Conservation (phyloP, 2,888 invertebrate genomes). For the Steromphala cineraria region DNA sequence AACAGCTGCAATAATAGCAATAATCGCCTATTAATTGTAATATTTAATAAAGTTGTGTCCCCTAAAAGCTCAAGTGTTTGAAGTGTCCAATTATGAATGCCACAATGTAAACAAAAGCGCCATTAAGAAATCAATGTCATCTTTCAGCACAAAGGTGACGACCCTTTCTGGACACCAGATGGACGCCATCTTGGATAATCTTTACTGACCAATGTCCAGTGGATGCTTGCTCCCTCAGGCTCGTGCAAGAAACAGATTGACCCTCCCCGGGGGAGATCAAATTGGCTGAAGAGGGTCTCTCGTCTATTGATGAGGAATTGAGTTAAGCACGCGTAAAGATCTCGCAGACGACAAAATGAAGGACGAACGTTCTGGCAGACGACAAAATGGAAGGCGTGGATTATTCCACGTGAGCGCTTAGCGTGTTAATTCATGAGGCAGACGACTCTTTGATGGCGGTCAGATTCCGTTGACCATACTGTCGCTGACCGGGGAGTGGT, state of each 20-base stretch:
- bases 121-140: not conserved
- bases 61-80: not conserved
- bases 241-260: not conserved
- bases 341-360: not conserved
- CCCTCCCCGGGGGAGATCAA: not conserved
- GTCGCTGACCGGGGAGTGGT: not conserved
- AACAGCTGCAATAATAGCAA: no score
- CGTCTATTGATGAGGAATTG: constrained; percentile 15
- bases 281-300: constrained; percentile 13
- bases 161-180: constrained; percentile 6
- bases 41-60: no score
- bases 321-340: constrained; percentile 10
- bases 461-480: constrained; percentile 6
- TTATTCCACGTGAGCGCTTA: constrained; percentile 1
- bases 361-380: constrained; percentile 5
- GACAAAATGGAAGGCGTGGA: constrained; percentile 12
- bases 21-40: no score
- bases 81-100: constrained; percentile 3
- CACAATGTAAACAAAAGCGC: not conserved
- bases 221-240: not conserved
- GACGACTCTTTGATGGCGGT: constrained; percentile 6
- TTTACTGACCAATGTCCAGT: not conserved
- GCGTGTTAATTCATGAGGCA: constrained; percentile 9
- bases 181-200: constrained; percentile 3
- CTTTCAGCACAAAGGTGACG: constrained; percentile 5